Evolutionary conservation across 1,140 invertebrate species (phyloP), one percentile per base, ranked within the genome.

Genomic region (Rhyacophila brunnea): DNA sequence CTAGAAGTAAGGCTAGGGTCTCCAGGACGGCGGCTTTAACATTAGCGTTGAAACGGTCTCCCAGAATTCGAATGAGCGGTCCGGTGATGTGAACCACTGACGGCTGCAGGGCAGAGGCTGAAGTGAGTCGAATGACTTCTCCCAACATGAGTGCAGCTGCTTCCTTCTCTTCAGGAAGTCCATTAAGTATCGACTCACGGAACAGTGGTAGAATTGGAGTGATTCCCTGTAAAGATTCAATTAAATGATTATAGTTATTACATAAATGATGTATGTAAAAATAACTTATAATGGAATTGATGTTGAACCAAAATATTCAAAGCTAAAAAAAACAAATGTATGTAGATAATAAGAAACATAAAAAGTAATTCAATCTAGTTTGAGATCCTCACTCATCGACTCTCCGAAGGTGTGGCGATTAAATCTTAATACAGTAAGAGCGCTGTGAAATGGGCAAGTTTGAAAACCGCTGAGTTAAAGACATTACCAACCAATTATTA

Each of bases 81-180:
- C 97, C 97, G 17, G 96, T 98, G 62, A 99, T 96, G 68, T 96
- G 91, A 28, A 99, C 89, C 1, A 99, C 95, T 44, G 94, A 96
- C 1, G 94, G 90, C 73, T 97, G 95, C 14, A 99, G 75, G 5
- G 95, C 93, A 43, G 86, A 78, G 0, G 91, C 82, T 61, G 86
- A 91, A 0, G 95, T 95, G 32, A 96, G 74, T 63, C 84, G 85
- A 65, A 99, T 96, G 1, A 98, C 85, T 80, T 98, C 94, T 6
- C 93, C 92, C 48, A 98, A 80, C 61, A 95, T 95, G 70, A 93
- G 85, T n/a, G 95, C 92, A 1, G 95, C 95, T 61, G 88, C 87
- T 78, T 99, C 96, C 74, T 99, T 99, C 65, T 94, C 85, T 61
- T 99, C 96, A 0, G 95, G 91, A 51, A 90, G 78, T 11, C 95